Conservation (phyloP, 2,888 invertebrate genomes). For the Isotomurus palustris region DNA sequence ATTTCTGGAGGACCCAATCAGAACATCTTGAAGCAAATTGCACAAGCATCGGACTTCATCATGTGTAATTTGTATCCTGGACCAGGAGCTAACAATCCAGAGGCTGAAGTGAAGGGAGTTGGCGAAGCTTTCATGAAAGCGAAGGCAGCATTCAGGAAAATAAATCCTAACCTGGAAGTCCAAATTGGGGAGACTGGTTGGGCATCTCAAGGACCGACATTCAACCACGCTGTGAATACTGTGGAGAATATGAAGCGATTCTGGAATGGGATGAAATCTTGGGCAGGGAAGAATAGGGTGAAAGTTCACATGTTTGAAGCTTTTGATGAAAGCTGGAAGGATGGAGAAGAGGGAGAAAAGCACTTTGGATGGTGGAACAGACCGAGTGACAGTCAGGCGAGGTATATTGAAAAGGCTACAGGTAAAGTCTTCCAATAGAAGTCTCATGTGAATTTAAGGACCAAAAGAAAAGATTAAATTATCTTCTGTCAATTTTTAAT, state of each 20-base stretch:
- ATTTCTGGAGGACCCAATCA: not conserved
- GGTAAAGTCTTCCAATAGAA: too few species aligned
- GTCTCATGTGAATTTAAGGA: too few species aligned
- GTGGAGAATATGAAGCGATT: constrained; percentile 8
- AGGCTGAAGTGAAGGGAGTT: not conserved
- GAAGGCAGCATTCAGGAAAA: not conserved
- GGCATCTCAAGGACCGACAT: constrained; percentile 22
- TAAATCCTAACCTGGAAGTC: constrained; percentile 21
- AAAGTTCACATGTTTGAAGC: constrained; percentile 35
- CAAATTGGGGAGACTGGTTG: constrained; percentile 26
- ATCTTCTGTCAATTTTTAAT: too few species aligned
- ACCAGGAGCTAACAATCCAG: not conserved
- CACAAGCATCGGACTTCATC: constrained; percentile 16
- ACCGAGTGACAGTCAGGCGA: too few species aligned
- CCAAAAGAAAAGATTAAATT: too few species aligned
- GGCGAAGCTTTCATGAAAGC: not conserved
- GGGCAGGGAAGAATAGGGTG: constrained; percentile 9
- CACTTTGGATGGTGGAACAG: constrained; percentile 30
- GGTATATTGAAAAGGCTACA: not conserved
- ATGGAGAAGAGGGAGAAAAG: constrained; percentile 11
- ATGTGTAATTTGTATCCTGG: constrained; percentile 11
- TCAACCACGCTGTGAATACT: constrained; percentile 11
- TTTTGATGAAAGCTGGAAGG: constrained; percentile 30
- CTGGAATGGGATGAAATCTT: constrained; percentile 21
- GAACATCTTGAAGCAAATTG: constrained; percentile 13